phyloP scores from a whole-genome alignment of 2,888 invertebrate species.

The Formica aserva region DNA sequence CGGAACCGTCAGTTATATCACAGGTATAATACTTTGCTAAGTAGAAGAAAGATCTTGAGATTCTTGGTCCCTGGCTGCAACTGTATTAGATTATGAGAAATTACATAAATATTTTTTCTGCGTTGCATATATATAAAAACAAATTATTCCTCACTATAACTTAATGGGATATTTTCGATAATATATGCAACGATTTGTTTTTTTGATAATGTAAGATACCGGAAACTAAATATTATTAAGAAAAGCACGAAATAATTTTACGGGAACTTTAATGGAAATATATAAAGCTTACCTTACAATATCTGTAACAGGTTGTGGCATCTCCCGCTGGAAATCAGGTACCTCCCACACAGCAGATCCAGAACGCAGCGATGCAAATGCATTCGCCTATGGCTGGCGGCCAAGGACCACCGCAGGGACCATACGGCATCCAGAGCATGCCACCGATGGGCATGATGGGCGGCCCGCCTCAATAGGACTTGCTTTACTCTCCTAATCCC shows the following conservation, averaged over 20 bases:
- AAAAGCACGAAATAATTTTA: constrained; percentile 13
- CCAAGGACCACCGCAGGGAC: constrained; percentile 82
- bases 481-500: constrained; percentile 78
- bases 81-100: neutral
- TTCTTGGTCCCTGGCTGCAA: neutral
- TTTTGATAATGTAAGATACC: neutral
- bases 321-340: constrained; percentile 86
- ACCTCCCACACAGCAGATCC: constrained; percentile 87
- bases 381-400: constrained; percentile 87
- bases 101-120: neutral
- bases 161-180: neutral
- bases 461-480: constrained; percentile 84
- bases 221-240: neutral
- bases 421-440: constrained; percentile 84
- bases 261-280: neutral
- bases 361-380: constrained; percentile 88
- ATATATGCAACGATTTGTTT: neutral
- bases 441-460: constrained; percentile 84
- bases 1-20: constrained; percentile 89
- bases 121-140: neutral
- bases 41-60: neutral
- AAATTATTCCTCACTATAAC: constrained; percentile 1
- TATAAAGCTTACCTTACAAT: neutral
- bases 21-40: constrained; percentile 74
- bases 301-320: constrained; percentile 84